Conservation (phyloP, 2,113 vertebrate genomes). For the Pachycephala philippinensis region DNA sequence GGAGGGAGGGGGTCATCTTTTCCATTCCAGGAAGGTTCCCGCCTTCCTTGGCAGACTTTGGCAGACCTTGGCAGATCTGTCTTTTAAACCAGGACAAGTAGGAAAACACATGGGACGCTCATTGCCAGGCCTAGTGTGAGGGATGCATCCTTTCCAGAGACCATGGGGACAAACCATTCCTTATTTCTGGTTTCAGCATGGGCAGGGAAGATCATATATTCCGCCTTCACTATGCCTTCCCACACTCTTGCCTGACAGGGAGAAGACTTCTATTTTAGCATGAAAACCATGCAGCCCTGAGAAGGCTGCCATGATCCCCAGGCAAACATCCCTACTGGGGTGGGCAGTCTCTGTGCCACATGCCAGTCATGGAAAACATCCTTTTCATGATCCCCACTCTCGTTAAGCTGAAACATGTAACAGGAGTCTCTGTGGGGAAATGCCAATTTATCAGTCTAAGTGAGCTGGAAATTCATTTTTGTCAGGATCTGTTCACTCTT, state of each 20-base stretch:
- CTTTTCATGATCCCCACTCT: not conserved
- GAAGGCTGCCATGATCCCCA: not conserved
- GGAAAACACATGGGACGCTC: not conserved
- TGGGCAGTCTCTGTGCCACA: rapidly evolving
- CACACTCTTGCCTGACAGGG: not conserved
- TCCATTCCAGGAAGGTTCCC: not conserved
- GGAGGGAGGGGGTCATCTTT: not conserved
- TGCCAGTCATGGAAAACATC: not conserved
- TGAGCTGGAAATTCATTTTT: not conserved
- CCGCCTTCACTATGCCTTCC: not conserved
- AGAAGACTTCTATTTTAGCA: not conserved
- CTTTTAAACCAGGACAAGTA: not conserved
- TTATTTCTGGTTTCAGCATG: not conserved
- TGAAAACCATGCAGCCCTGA: rapidly evolving
- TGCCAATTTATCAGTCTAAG: not conserved
- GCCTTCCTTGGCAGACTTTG: not conserved
- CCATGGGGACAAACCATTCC: not conserved
- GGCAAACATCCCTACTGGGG: not conserved
- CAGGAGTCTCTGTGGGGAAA: not conserved
- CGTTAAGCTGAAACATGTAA: not conserved
- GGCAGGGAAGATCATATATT: not conserved
- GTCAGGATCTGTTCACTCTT: not conserved
- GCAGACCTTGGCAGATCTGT: too few relatives aligned
- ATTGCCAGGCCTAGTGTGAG: rapidly evolving
- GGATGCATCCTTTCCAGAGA: not conserved